Percentiles rank a stretch among this genome's conserved stretches.
Conservation (phyloP, 2,888 invertebrate genomes). For the Reticulitermes lucifugus region DNA sequence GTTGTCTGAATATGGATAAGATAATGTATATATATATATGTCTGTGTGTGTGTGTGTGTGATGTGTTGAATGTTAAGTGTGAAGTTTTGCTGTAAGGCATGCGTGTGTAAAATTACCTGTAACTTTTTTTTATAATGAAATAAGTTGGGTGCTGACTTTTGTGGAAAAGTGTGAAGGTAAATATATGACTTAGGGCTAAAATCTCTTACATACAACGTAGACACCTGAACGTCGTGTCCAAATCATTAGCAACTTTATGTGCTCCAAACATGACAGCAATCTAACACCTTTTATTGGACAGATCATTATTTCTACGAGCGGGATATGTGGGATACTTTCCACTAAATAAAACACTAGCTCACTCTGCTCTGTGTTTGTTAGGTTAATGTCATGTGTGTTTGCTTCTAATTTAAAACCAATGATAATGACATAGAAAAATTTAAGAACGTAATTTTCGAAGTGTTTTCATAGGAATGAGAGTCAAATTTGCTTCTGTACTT, state of each 20-base stretch:
- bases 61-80: not conserved
- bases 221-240: not conserved
- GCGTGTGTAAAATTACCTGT: not conserved
- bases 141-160: not conserved
- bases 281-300: too few relatives aligned
- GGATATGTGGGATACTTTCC: too few relatives aligned
- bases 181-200: not conserved
- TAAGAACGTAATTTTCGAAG: too few relatives aligned
- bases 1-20: constrained; percentile 26
- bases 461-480: too few relatives aligned
- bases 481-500: too few relatives aligned
- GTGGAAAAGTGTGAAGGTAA: constrained; percentile 1
- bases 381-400: too few relatives aligned
- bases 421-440: too few relatives aligned
- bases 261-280: too few relatives aligned
- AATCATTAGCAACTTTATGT: not conserved
- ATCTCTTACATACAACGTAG: not conserved
- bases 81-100: not conserved
- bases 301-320: too few relatives aligned
- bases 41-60: not conserved
- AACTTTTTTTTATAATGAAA: not conserved
- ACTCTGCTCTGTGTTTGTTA: too few relatives aligned
- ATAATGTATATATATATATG: not conserved
- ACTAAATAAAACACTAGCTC: too few relatives aligned
- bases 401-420: too few relatives aligned